A percentile compares a stretch with the other conserved stretches of the same genome.
Evolutionary conservation across 2,888 invertebrate species (phyloP).

Genomic region (Platypus cylindrus): DNA sequence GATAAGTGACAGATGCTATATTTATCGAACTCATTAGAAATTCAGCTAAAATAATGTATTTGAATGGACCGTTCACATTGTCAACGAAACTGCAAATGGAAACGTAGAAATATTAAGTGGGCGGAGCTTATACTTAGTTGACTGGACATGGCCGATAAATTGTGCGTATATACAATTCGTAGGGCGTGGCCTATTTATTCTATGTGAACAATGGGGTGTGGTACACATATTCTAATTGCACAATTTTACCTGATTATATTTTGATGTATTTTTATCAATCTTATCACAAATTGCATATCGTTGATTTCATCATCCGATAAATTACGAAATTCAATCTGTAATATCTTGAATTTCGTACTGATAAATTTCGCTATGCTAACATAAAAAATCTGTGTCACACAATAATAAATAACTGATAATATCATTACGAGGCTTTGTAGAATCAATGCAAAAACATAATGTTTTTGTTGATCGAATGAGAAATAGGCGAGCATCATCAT

Average conservation of each 20-base stretch:
- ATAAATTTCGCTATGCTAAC: constrained; percentile 5
- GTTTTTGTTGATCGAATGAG: constrained; percentile 7
- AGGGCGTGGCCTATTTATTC: too few species aligned
- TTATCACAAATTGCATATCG: constrained; percentile 1
- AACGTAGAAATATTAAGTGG: too few species aligned
- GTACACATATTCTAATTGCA: too few species aligned
- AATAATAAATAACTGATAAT: constrained; percentile 4
- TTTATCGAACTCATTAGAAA: constrained; percentile 6
- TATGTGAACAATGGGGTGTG: too few species aligned
- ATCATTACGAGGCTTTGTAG: constrained; percentile 1
- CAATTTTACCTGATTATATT: constrained; percentile 6
- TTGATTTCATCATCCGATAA: constrained; percentile 1
- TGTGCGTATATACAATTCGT: too few species aligned
- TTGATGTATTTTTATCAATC: constrained; percentile 4
- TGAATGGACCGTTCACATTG: constrained; percentile 4
- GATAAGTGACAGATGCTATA: constrained; percentile 6
- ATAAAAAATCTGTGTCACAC: constrained; percentile 8
- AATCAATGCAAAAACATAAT: constrained; percentile 3
- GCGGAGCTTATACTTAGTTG: too few species aligned
- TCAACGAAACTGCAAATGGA: constrained; percentile 3
- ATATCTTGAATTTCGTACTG: constrained; percentile 3
- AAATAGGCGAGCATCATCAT: constrained; percentile 7
- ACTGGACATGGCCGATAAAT: too few species aligned
- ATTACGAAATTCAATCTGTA: constrained; percentile 5
- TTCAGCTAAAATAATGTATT: constrained; percentile 2